Conservation (phyloP, 2,888 invertebrate species). For the Drosophila kokeensis region DNA sequence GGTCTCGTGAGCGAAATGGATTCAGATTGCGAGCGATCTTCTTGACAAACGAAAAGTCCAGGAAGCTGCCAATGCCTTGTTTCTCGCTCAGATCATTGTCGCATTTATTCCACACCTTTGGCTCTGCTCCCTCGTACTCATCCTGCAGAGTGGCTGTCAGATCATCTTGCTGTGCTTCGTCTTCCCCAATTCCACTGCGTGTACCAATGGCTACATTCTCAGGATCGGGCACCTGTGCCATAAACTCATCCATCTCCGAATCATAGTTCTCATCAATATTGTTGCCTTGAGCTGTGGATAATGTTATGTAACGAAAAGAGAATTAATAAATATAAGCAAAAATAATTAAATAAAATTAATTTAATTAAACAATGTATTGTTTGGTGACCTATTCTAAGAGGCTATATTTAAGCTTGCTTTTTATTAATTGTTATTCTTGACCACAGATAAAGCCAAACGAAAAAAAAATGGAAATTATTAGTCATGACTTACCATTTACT, state of each 20-base stretch:
- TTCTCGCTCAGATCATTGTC: slow-evolving; percentile 74
- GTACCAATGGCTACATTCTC: slow-evolving; percentile 34
- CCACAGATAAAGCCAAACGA: background rate
- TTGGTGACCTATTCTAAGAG: background rate
- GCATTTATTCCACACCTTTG: slow-evolving; percentile 73
- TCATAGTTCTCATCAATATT: slow-evolving; percentile 41
- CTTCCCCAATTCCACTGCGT: slow-evolving; percentile 47
- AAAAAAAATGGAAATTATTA: background rate
- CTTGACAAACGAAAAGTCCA: slow-evolving; percentile 73
- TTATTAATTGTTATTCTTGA: background rate
- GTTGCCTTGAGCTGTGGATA: slow-evolving; percentile 32
- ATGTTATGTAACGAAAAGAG: background rate
- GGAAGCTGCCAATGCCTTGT: slow-evolving; percentile 63
- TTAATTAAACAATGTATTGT: background rate
- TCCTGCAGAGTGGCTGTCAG: slow-evolving; percentile 51
- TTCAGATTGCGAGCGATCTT: slow-evolving; percentile 76
- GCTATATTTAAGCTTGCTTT: background rate
- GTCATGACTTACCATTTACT: slow-evolving; percentile 36
- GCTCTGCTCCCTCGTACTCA: slow-evolving; percentile 68
- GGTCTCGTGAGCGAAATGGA: slow-evolving; percentile 61
- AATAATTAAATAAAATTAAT: background rate
- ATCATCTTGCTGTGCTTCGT: slow-evolving; percentile 46
- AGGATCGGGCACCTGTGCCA: slow-evolving; percentile 50
- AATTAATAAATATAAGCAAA: background rate
- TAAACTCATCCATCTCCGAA: slow-evolving; percentile 60